Evolutionary conservation across 2,113 vertebrate species (phyloP), one percentile per base, ranked within the genome.

Genomic region (Lagopus leucura): DNA sequence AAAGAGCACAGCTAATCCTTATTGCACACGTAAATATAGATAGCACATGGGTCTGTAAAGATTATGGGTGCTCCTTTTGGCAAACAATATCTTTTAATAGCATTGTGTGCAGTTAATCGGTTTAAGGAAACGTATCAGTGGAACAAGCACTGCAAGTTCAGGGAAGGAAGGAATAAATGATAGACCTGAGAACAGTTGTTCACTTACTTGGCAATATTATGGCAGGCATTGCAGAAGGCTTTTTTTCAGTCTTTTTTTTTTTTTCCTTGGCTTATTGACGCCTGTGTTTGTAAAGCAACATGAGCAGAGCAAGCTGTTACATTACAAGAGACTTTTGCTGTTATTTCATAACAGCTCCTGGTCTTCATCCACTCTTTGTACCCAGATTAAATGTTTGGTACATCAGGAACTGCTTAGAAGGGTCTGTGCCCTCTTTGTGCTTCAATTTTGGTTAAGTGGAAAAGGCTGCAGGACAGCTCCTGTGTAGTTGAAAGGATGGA

Each of bases 61-160:
- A 96, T 94, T 96, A 95, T 32, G 30, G 92, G 55, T 92, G 67
- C 67, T 58, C n/a, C 54, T 96, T 96, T 96, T 82, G 89, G 92
- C 71, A 87, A 82, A 63, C 43, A 72, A 28, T 84, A 60, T 85
- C 92, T 97, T 96, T 94, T 95, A 95, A 97, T 97, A 95, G 95
- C 86, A 74, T 86, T 95, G 89, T 67, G 52, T 76, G 76, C 42
- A 74, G 85, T 74, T 96, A 97, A 96, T 93, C 70, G 0, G 60
- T 60, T 94, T 97, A 93, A 88, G 81, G 15, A 90, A 45, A 71
- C 66, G 34, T 71, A 86, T 88, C 60, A 48, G 54, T 71, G 66
- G 76, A 88, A 88, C 61, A 67, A 71, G 55, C 30, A 87, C 36
- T 47, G 25, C 71, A 64, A 3, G 12, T 79, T 70, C 66, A 87